Base-by-base conservation (phyloP, 2,113 vertebrate species). In the Nipponia nippon region DNA sequence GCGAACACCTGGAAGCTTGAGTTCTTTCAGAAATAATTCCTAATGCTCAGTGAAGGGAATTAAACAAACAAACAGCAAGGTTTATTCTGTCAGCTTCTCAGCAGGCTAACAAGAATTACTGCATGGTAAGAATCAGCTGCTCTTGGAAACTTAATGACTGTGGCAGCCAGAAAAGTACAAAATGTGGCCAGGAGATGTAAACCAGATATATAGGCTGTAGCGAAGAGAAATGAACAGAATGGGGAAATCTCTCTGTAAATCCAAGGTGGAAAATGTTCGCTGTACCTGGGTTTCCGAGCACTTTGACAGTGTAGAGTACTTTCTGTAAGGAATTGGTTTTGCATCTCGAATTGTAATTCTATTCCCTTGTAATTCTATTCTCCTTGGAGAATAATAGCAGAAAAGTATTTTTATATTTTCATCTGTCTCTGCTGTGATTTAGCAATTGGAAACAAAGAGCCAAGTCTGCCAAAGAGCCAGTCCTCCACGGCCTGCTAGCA, bases 41-140 rank as follows among this genome's bases (percentile, higher is more conserved):
- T 95, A 88, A 94, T 91, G 95, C 92, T 85, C 71, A 88, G 75
- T 91, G 93, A 94, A 97, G 59, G 70, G 83, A 94, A 96, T 96
- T 89, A 96, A 93, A 86, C 87, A 94, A 93, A 87, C 89, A 95
- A 96, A 95, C 72, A 94, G 91, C 66, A 85, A 90, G 78, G 89
- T 95, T 96, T 95, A 86, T 96, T 85, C 95, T 95, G 84, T 94
- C 94, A 83, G 82, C 89, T 95, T 90, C 91, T 80, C 91, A 95
- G 94, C 91, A 81, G 91, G 77, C 93, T 95, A 77, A 80, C 87
- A 80, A 96, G 96, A 97, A 94, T 90, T 94, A 94, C 83, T 95
- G 90, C 59, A 29, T 78, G 71, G 63, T 92, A 95, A 85, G 94
- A 95, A 90, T 96, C 90, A 93, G 71, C 78, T 94, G 87, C 83